phyloP scores from a whole-genome alignment of 2,888 invertebrate genomes.

The Morpho helenor region DNA sequence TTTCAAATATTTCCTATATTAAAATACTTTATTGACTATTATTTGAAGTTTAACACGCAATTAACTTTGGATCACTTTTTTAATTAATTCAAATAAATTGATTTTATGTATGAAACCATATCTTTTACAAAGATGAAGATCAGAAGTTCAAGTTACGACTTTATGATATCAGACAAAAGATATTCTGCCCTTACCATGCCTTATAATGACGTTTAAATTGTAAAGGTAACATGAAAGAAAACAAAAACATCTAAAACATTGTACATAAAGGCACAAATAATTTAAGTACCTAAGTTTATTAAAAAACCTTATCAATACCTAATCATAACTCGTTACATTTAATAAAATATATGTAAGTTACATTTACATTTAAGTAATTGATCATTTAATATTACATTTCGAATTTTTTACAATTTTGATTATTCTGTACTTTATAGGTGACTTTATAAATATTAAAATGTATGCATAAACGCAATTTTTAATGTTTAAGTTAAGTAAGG shows the following conservation, averaged over 20 bases:
- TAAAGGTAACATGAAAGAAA: conserved; percentile 26
- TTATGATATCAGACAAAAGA: conserved; percentile 3
- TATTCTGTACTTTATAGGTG: too few species aligned
- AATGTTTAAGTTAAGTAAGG: too few species aligned
- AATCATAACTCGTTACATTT: conserved; percentile 16
- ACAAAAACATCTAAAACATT: conserved; percentile 18
- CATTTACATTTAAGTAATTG: conserved; percentile 26
- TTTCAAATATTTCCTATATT: too few species aligned
- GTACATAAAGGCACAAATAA: conserved; percentile 62
- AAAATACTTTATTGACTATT: too few species aligned
- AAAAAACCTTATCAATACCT: conserved; percentile 25
- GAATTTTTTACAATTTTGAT: neutral
- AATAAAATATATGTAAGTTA: conserved; percentile 25
- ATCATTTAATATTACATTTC: conserved; percentile 15
- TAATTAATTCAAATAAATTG: neutral
- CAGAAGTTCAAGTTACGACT: neutral
- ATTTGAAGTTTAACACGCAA: too few species aligned
- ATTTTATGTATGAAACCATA: neutral
- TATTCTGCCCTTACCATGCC: neutral
- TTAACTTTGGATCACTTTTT: neutral
- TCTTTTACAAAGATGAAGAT: neutral
- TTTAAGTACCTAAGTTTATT: conserved; percentile 51
- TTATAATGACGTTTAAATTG: conserved; percentile 2
- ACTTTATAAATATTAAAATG: too few species aligned
- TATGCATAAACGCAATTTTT: too few species aligned